A percentile compares a stretch with the other conserved stretches of the same genome.
phyloP scores from a whole-genome alignment of 2,888 invertebrate species.

The Ferdinandea cuprea region DNA sequence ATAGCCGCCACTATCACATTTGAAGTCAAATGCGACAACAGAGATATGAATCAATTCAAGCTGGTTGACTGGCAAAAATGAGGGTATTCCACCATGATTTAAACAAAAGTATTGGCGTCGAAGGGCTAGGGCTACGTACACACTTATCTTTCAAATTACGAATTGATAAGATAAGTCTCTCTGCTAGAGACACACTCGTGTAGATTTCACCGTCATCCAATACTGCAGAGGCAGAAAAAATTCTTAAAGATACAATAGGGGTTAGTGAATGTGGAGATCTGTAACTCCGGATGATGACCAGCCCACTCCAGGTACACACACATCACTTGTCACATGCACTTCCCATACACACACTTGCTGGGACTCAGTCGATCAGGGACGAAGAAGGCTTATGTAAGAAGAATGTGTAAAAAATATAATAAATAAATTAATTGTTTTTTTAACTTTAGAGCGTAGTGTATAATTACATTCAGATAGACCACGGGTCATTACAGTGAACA shows the following conservation, averaged over 20 bases:
- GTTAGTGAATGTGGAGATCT: no score
- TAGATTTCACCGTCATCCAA: conserved; percentile 57
- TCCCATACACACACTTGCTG: no score
- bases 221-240: conserved; percentile 28
- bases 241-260: conserved; percentile 71
- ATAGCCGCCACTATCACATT: conserved; percentile 44
- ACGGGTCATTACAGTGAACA: conserved; percentile 66
- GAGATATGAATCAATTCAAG: conserved; percentile 74
- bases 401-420: no score
- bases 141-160: conserved; percentile 67
- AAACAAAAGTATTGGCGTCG: conserved; percentile 71
- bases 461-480: no score
- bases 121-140: conserved; percentile 70
- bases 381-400: no score
- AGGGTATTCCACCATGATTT: conserved; percentile 72
- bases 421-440: no score
- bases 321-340: no score
- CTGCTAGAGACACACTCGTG: conserved; percentile 18
- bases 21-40: conserved; percentile 53
- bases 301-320: no score
- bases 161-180: no score
- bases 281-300: no score
- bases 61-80: conserved; percentile 36
- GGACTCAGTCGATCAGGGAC: no score
- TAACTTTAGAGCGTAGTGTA: no score